Conservation (phyloP, 2,888 invertebrate species). For the Leptopilina syphax region DNA sequence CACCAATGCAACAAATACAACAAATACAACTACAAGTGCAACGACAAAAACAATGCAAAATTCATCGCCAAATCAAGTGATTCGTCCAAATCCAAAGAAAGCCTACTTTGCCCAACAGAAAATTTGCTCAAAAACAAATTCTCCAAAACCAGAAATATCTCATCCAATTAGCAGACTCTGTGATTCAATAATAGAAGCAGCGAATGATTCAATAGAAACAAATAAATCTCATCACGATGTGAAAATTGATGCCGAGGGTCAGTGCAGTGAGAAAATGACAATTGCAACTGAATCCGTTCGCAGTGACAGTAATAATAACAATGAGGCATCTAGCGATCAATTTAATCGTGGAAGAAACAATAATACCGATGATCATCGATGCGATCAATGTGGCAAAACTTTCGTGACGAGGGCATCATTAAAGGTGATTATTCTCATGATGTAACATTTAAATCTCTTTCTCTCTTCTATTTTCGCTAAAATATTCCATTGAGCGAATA, state of each 20-base stretch:
- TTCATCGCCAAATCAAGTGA: constrained; percentile 34
- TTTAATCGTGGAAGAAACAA: constrained; percentile 32
- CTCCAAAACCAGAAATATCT: constrained; percentile 64
- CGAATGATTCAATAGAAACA: constrained; percentile 43
- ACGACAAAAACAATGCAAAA: neutral
- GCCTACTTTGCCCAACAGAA: constrained; percentile 15
- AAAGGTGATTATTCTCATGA: constrained; percentile 64
- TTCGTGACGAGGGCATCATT: constrained; percentile 75
- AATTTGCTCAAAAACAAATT: constrained; percentile 28
- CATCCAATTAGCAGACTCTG: constrained; percentile 70
- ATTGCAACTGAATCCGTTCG: constrained; percentile 54
- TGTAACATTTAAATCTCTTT: neutral
- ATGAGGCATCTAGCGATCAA: constrained; percentile 51
- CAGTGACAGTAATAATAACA: constrained; percentile 46
- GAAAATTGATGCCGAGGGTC: neutral
- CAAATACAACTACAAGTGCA: no score
- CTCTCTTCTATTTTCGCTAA: no score
- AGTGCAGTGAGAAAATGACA: constrained; percentile 54
- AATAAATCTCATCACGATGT: neutral
- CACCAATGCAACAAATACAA: no score
- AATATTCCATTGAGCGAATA: no score
- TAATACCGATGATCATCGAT: constrained; percentile 66
- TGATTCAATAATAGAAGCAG: constrained; percentile 52
- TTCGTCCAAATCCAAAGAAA: constrained; percentile 47
- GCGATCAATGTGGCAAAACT: constrained; percentile 74